phyloP scores from a whole-genome alignment of 2,113 vertebrate genomes.

The Rhabdomys dilectus region DNA sequence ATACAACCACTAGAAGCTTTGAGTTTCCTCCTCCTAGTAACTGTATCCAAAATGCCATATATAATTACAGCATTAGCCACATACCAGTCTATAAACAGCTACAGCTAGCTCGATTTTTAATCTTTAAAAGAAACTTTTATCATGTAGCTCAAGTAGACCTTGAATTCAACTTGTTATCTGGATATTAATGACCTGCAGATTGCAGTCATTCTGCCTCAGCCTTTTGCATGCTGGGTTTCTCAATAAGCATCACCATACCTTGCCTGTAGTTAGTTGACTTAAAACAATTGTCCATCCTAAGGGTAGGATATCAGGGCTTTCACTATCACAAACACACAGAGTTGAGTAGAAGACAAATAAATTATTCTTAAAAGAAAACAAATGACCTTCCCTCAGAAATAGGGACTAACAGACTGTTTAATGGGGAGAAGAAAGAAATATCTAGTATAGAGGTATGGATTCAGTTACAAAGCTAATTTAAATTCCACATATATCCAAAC shows the following conservation, averaged over 20 bases:
- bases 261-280: background rate
- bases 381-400: background rate
- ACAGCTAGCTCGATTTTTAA: no score
- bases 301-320: background rate
- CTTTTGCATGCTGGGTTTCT: no score
- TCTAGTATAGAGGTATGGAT: background rate
- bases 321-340: background rate
- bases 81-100: background rate
- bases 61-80: background rate
- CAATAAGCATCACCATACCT: no score
- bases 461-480: background rate
- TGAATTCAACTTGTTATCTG: background rate
- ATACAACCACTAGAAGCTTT: background rate
- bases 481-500: background rate
- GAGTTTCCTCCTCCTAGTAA: background rate
- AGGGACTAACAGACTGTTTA: background rate
- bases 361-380: background rate
- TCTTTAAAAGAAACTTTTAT: background rate
- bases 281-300: background rate
- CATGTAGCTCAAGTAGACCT: no score
- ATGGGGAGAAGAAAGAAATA: background rate
- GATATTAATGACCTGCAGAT: background rate
- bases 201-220: background rate
- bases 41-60: background rate
- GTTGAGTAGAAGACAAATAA: no score